Evolutionary conservation across 2,888 invertebrate genomes (phyloP), one percentile per base, ranked within the genome.

Genomic region (Eilema griseolum): DNA sequence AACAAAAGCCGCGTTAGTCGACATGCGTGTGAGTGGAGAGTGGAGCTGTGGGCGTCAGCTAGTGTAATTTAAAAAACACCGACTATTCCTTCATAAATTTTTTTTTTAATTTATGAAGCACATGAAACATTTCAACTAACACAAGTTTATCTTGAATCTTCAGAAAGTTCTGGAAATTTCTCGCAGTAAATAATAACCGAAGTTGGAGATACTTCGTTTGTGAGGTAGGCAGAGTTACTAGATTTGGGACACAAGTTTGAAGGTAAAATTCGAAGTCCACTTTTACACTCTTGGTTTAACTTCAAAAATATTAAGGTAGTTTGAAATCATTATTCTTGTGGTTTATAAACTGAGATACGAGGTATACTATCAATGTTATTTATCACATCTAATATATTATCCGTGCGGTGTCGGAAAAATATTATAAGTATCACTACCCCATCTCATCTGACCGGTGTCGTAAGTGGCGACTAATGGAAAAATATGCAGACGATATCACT

Each of bases 181-280:
- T 24, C 61, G 60, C 24, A 20, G 56, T 56, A 63, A 59, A 68
- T 68, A 63, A 59, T n/a, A 26, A 63, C 56, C 4, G 24, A 24
- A 52, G 37, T 57, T 57, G 23, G 12, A 46, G 20, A 46, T 37
- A 57, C 23, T 59, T 41, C 14, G 16, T 12, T 24, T 37, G 59
- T 33, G 37, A 37, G 10, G 14, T 7, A 46, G 46, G 46, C 7
- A 5, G 4, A 14, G 16, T 0, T 41, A 24, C 57, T 57, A 59
- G 14, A 62, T 12, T 33, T 37, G 8, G 62, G n/a, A 11, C 33
- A 7, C 23, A 37, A 62, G 20, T 37, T 12, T 37, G 23, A 37
- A 20, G 10, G 8, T 31, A 31, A 16, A 31, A 61, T 61, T 57
- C 24, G 7, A 20, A 20, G 41, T 46, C 46, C 20, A 46, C 24